These are phyloP conservation scores for Petrolisthes manimaculis DNA, from an alignment of 2,888 invertebrate species.

Conservation along the genomic window DNA sequence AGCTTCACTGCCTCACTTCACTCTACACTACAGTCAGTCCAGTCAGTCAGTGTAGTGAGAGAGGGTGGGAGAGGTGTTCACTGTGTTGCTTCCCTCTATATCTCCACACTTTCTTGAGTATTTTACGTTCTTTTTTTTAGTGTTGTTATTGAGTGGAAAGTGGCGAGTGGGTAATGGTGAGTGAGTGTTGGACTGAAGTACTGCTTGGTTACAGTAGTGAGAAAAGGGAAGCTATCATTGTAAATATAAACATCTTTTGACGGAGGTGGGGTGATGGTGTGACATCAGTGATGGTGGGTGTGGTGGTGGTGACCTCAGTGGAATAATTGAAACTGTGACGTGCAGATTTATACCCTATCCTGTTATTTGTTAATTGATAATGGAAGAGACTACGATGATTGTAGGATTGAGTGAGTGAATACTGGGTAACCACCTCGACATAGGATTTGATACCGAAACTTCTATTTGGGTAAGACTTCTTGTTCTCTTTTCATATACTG, in stretches of 20 bases:
- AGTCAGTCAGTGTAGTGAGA: conserved; percentile 2
- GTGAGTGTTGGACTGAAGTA: not conserved
- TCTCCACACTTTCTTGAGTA: too few relatives aligned
- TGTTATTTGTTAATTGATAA: too few relatives aligned
- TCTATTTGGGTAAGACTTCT: too few relatives aligned
- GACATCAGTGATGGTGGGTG: not conserved
- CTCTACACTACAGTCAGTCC: not conserved
- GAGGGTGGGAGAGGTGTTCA: not conserved
- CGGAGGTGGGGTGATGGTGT: not conserved
- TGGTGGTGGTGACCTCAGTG: not conserved
- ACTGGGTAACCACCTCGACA: too few relatives aligned
- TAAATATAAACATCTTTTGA: conserved; percentile 12
- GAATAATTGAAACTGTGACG: not conserved
- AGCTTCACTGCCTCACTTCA: too few relatives aligned
- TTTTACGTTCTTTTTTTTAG: too few relatives aligned
- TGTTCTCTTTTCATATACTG: too few relatives aligned
- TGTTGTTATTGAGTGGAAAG: too few relatives aligned
- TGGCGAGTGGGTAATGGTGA: not conserved
- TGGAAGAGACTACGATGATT: too few relatives aligned
- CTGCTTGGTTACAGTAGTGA: not conserved
- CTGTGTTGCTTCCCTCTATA: not conserved
- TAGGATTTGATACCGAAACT: too few relatives aligned
- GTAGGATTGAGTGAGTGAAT: too few relatives aligned
- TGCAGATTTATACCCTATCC: too few relatives aligned
- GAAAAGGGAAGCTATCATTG: conserved; percentile 5